Base-by-base conservation (phyloP, 2,113 vertebrate genomes). In the Gnathochromis pfefferi region DNA sequence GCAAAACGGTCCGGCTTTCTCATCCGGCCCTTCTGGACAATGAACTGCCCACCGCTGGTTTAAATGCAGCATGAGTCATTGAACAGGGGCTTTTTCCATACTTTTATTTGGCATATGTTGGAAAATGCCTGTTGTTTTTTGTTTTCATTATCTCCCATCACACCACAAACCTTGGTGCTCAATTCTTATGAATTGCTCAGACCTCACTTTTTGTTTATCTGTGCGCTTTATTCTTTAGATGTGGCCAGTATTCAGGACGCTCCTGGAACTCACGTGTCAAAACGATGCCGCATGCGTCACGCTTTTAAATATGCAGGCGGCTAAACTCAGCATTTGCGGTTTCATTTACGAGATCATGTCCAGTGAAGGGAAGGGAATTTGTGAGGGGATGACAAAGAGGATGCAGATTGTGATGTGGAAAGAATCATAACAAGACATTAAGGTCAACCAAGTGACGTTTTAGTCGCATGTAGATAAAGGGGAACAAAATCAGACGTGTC, bases 251-350 rank as follows among this genome's bases (percentile, higher is more conserved):
- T 58, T 28, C 57, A 31, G 26, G 26, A 17, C 7, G 1, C 55
- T 57, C 57, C 16, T 33, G 16, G 1, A 33, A 63, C 58, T 35
- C 31, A 3, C 9, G 2, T 35, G 16, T 65, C 31, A 2, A 35
- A 35, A 65, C 0, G 2, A 12, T n/a, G 60, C 14, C 4, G 1
- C 26, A 1, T 28, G 3, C 7, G 26, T 58, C 26, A 5, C 7
- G 1, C 54, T 31, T 60, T 19, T 33, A 65, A 65, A 35, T 35
- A 7, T 35, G 17, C 5, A 35, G 60, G 9, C 6, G 19, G 31
- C 16, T 65, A 2, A 35, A 35, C 17, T 35, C 60, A 7, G 9
- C 60, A 63, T 35, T 63, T 65, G 1, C 31, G 1, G 2, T n/a
- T 35, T 65, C 17, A n/a, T 35, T 65, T 65, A 65, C 8, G 1